phyloP scores from a whole-genome alignment of 2,797 vertebrate genomes.

The Carcharodon carcharias region DNA sequence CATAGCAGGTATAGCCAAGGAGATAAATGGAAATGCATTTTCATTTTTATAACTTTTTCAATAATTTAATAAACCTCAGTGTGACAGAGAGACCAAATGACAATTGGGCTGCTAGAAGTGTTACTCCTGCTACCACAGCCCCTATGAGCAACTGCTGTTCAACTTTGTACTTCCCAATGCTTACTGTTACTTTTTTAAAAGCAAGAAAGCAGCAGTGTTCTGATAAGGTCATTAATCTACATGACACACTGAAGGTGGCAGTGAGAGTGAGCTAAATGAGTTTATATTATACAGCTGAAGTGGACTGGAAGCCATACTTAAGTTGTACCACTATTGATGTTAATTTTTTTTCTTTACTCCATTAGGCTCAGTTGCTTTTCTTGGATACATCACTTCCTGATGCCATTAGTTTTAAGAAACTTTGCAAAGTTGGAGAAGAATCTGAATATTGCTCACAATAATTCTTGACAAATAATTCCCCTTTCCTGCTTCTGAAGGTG shows the following conservation, averaged over 20 bases:
- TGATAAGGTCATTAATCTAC: background rate
- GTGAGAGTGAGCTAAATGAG: background rate
- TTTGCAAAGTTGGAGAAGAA: background rate
- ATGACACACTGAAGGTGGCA: background rate
- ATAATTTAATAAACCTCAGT: background rate
- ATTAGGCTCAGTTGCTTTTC: background rate
- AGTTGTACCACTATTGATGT: background rate
- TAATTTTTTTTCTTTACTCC: background rate
- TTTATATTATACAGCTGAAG: background rate
- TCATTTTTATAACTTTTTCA: background rate
- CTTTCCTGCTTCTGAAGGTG: background rate
- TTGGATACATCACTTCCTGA: background rate
- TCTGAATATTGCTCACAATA: background rate
- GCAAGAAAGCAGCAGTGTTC: background rate
- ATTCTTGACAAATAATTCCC: background rate
- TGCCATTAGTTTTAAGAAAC: background rate
- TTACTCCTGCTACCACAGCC: background rate
- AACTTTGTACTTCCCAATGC: background rate
- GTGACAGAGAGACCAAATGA: background rate
- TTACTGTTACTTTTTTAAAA: background rate
- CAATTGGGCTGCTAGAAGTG: background rate
- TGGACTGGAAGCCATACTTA: no score
- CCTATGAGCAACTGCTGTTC: background rate
- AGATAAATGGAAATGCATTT: background rate
- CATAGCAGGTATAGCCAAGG: slow-evolving; percentile 19